Base-by-base conservation (phyloP, 2,797 vertebrate genomes). In the Cirrhinus mrigala region DNA sequence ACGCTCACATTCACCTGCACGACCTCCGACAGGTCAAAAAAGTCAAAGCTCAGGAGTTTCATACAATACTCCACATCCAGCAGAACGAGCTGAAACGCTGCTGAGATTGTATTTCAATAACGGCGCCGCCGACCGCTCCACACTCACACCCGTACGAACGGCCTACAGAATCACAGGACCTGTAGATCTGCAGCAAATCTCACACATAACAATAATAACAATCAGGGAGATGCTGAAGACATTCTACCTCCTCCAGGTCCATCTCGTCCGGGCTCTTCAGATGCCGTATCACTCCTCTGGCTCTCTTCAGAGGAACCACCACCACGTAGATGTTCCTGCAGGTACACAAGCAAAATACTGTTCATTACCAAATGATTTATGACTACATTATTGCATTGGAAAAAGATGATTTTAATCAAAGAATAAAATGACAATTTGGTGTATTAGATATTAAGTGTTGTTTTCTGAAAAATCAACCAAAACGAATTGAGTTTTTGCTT, bases 211-310 rank as follows among this genome's bases (percentile, higher is more conserved):
- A 70, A 6, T n/a, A 37, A 20, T 1, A 70, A 14, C n/a, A n/a
- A 70, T 3, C 20, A 44, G 37, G 3, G 12, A 66, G 52, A 18
- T 54, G 52, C 15, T 54, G 29, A 0, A 14, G 29, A 79, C 62
- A 82, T 86, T 95, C 93, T 92, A 99, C 98, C 97, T 99, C 98
- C 91, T 99, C 98, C 82, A 99, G 94, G 92, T 99, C 98, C 97
- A 99, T 98, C 91, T 99, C 98, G 89, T 99, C 98, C 0, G 98
- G 98, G 90, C 95, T 99, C 89, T 96, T 97, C 87, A 96, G 94
- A 0, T 96, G 95, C 83, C 94, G 96, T 88, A 97, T 97, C 86
- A 97, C 96, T 29, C 97, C 97, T 0, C 96, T 96, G 4, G 96
- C 94, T 88, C 95, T 96, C 90, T 96, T 98, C 88, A 96, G 95